Evolutionary conservation across 2,888 invertebrate species (phyloP).

Genomic region (Allolobophora icterica): DNA sequence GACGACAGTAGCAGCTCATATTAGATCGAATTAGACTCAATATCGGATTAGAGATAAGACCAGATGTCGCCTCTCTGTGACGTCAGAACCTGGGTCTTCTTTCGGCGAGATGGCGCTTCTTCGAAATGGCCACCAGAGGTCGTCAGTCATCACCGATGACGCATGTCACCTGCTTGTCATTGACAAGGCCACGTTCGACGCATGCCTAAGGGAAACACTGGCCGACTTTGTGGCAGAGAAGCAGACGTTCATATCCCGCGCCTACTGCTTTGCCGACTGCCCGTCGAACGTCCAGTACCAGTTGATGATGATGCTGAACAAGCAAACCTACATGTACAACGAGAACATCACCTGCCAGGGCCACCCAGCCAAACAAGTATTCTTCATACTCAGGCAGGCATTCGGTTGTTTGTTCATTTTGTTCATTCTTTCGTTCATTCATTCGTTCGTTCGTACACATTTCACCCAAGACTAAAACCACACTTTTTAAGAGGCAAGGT

Average conservation of each 20-base stretch:
- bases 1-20: too few species aligned
- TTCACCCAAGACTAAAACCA: too few species aligned
- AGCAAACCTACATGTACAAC: background rate
- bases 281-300: background rate
- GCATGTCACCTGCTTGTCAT: background rate
- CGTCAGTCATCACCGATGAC: conserved; percentile 12
- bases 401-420: background rate
- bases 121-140: background rate
- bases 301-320: background rate
- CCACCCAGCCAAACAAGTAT: background rate
- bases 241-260: background rate
- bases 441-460: too few species aligned
- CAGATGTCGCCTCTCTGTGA: background rate
- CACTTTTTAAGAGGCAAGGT: too few species aligned
- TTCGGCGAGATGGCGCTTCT: background rate
- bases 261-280: conserved; percentile 17
- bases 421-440: background rate
- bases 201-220: background rate
- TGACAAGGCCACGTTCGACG: background rate
- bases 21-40: background rate
- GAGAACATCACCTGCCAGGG: background rate
- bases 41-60: background rate
- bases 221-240: background rate
- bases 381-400: background rate
- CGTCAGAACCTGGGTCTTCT: background rate